These are phyloP conservation scores for Oscheius sp. DNA, from an alignment of 2,888 invertebrate genomes.

Conservation along the genomic window DNA sequence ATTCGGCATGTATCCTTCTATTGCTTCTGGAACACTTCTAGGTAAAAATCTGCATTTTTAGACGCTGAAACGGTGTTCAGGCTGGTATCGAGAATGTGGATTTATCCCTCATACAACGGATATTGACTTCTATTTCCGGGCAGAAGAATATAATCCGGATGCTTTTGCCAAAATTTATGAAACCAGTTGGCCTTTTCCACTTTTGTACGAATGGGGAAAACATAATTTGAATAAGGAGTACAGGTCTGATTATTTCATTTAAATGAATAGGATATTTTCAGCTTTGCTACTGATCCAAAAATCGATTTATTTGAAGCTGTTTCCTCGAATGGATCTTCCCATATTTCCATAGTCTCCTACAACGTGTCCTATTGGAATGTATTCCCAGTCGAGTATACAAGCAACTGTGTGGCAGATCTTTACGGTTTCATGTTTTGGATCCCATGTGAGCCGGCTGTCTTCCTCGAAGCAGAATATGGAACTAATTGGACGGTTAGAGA, in stretches of 20 bases:
- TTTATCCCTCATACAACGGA: slow-evolving; percentile 46
- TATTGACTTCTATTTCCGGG: slow-evolving; percentile 41
- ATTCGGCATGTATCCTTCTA: neutral
- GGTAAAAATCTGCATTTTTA: neutral
- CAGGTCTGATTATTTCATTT: no score
- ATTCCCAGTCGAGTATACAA: neutral
- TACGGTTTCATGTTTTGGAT: slow-evolving; percentile 14
- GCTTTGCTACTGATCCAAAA: neutral
- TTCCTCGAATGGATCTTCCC: neutral
- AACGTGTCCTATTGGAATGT: no score
- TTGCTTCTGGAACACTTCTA: neutral
- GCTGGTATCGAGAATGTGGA: slow-evolving; percentile 48
- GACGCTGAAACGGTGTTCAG: neutral
- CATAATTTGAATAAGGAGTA: no score
- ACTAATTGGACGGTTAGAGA: no score
- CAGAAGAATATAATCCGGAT: slow-evolving; percentile 35
- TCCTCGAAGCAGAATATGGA: neutral
- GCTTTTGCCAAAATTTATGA: slow-evolving; percentile 6
- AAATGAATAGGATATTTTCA: neutral
- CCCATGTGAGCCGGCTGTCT: neutral
- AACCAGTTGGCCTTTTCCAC: neutral
- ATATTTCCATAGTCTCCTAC: neutral
- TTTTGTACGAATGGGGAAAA: neutral
- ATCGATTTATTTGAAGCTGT: neutral
- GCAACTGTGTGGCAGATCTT: slow-evolving; percentile 1